These are phyloP conservation scores for Nyctibius grandis DNA, from an alignment of 2,797 vertebrate species.

Conservation along the genomic window DNA sequence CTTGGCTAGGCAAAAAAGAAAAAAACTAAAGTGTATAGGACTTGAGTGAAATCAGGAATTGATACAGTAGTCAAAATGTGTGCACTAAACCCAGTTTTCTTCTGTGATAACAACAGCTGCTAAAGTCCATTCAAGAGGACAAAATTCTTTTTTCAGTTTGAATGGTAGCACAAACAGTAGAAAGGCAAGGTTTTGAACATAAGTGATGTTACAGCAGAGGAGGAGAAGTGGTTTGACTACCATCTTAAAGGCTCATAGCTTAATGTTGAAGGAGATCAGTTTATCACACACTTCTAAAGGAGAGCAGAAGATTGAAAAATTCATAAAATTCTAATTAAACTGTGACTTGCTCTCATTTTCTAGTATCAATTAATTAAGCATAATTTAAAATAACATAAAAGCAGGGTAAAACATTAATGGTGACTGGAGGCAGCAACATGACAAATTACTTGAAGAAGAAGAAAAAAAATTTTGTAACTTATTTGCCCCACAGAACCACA, in stretches of 20 bases:
- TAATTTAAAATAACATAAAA: constrained; percentile 29
- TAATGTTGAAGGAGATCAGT: not conserved
- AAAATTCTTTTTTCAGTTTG: not conserved
- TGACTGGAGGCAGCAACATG: not conserved
- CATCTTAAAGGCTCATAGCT: not conserved
- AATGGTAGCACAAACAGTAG: not conserved
- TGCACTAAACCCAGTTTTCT: not conserved
- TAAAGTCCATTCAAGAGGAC: not conserved
- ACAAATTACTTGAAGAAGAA: not conserved
- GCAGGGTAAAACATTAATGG: not conserved
- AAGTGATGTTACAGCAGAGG: not conserved
- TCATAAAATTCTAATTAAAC: not conserved
- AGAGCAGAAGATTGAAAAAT: not conserved
- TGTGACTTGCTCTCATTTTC: constrained; percentile 1
- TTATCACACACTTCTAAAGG: not conserved
- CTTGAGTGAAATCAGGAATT: not conserved
- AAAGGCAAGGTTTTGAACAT: not conserved
- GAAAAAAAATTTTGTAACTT: not conserved
- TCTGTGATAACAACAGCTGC: not conserved
- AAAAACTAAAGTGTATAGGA: not conserved
- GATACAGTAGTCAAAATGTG: not conserved
- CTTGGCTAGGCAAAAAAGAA: not conserved
- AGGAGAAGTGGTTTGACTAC: not conserved
- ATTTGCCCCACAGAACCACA: not conserved
- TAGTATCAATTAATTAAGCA: not conserved